These are phyloP conservation scores for Drosophila santomea DNA, from an alignment of 1,140 invertebrate genomes.

Conservation along the genomic window DNA sequence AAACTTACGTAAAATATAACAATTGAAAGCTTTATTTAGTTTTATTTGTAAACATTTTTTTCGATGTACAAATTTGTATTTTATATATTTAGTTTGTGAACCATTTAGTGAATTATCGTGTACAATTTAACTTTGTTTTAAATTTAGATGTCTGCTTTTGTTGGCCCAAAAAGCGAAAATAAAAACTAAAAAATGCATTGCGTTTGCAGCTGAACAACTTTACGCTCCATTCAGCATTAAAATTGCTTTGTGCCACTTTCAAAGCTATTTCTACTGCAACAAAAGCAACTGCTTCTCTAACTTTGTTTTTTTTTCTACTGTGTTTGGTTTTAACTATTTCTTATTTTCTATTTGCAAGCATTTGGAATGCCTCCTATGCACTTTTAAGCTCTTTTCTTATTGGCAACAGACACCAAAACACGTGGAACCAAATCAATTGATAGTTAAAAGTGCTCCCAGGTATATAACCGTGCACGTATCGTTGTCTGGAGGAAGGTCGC, in stretches of 20 bases:
- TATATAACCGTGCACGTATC: neutral
- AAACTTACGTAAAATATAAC: no score
- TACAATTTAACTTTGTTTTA: slow-evolving; percentile 63
- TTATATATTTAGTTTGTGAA: slow-evolving; percentile 24
- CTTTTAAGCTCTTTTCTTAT: slow-evolving; percentile 9
- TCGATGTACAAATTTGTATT: slow-evolving; percentile 10
- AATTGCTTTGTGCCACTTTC: slow-evolving; percentile 81
- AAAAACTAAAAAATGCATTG: slow-evolving; percentile 48
- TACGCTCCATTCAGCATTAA: slow-evolving; percentile 80
- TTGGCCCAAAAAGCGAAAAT: slow-evolving; percentile 41
- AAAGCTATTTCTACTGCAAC: slow-evolving; percentile 61
- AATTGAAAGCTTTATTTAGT: no score
- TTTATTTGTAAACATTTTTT: slow-evolving; percentile 1
- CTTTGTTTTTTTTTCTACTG: slow-evolving; percentile 25
- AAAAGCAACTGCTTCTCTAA: slow-evolving; percentile 34
- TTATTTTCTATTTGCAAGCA: slow-evolving; percentile 14
- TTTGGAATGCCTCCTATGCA: slow-evolving; percentile 24
- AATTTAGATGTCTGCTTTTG: slow-evolving; percentile 37
- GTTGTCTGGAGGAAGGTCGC: neutral
- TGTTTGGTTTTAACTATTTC: slow-evolving; percentile 30
- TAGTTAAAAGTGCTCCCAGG: neutral
- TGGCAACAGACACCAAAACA: slow-evolving; percentile 21
- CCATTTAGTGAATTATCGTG: slow-evolving; percentile 16
- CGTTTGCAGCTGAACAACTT: slow-evolving; percentile 80
- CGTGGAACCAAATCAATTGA: slow-evolving; percentile 6